A percentile compares a stretch with the other conserved stretches of the same genome.
These are phyloP conservation scores for Artibeus lituratus DNA, from an alignment of 2,797 vertebrate species.

Conservation along the genomic window DNA sequence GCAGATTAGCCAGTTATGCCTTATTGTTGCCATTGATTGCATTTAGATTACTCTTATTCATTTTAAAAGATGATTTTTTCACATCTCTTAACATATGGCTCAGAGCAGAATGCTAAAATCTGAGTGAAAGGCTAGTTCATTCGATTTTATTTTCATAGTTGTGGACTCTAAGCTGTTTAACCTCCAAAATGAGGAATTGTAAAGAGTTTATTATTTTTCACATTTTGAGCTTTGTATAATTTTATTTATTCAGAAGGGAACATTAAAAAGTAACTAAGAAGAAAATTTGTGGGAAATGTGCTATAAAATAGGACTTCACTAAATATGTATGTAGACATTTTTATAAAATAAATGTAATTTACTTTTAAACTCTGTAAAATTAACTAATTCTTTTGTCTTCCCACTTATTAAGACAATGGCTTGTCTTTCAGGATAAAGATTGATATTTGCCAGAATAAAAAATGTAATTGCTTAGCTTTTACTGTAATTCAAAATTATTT, in stretches of 20 bases:
- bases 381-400: neutral
- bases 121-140: conserved; percentile 16
- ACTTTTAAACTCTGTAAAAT: neutral
- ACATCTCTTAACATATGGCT: conserved; percentile 6
- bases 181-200: neutral
- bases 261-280: neutral
- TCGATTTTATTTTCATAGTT: neutral
- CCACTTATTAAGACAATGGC: neutral
- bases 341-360: neutral
- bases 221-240: neutral
- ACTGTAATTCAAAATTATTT: neutral
- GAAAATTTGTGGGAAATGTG: neutral
- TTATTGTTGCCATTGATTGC: conserved; percentile 61
- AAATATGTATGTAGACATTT: neutral
- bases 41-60: conserved; percentile 22
- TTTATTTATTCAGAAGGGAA: neutral
- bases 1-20: conserved; percentile 45
- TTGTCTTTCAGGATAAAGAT: neutral
- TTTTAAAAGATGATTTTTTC: conserved; percentile 42
- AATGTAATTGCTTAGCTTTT: neutral
- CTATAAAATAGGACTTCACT: neutral
- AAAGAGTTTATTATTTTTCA: neutral
- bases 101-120: neutral
- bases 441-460: neutral
- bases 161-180: neutral